Base-by-base conservation (phyloP, 2,888 invertebrate species). In the Electrophaes corylata region DNA sequence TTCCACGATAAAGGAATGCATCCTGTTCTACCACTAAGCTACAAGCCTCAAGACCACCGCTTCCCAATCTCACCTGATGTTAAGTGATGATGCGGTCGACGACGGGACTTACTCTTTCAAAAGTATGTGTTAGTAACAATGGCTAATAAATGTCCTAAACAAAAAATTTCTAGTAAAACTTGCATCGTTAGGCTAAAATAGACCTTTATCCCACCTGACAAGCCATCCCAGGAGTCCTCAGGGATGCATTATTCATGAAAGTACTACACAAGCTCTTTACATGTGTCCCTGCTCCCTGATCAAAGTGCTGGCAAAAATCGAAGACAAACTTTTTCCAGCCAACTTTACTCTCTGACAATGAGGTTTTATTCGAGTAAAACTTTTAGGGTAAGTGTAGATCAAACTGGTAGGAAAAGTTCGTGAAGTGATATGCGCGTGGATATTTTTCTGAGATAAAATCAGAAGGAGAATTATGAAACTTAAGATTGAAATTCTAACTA, bases 191-290 rank as follows among this genome's bases (percentile, higher is more conserved):
- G 39, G 31, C 16, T 3, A n/a, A 35, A 50, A 35, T 44, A 2
- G 18, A 37, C 37, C 23, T 33, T 45, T 8, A 16, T 33, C 12
- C 11, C 31, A 55, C 33, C 48, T 39, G 56, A 46, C 46, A 50
- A 41, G 20, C 20, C 16, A 10, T 37, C 20, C 44, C 26, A 44
- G 31, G 14, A 14, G 23, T 48, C 53, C 44, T 35, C 1, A 14
- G 51, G 49, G 53, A 44, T 49, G 26, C 53, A 58, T 53, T 53
- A 53, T 53, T 53, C 49, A 58, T 53, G 49, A 53, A 52, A 48
- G 53, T 48, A 58, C 39, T 45, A 53, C 48, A 31, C 44, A 40
- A 19, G 12, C 44, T 39, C 31, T 46, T 19, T 18, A 53, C 49
- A 53, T 19, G 43, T 52, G 29, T 48, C 11, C 33, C 19, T 14